Evolutionary conservation across 2,797 vertebrate genomes (phyloP).

Genomic region (Sciurus carolinensis): DNA sequence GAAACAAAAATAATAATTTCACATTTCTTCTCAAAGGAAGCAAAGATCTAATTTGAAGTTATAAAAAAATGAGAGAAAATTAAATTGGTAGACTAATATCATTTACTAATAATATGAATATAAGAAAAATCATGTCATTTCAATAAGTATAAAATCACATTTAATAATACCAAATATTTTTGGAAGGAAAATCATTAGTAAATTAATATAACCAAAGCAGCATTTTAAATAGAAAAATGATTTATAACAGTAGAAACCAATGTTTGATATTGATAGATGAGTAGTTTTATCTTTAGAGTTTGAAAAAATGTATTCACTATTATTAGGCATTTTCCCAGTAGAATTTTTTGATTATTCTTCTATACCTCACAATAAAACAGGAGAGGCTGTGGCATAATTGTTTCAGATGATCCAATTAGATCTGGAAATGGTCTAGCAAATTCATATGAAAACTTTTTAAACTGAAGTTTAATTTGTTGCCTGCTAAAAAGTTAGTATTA

Average conservation of each 20-base stretch:
- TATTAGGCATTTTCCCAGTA: neutral
- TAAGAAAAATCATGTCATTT: neutral
- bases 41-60: neutral
- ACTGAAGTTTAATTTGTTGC: neutral
- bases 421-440: neutral
- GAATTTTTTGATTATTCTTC: neutral
- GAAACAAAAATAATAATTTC: neutral
- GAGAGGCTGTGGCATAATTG: too few relatives aligned
- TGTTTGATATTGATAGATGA: neutral
- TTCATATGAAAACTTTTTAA: neutral
- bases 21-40: neutral
- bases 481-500: neutral
- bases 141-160: neutral
- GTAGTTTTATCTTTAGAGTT: neutral
- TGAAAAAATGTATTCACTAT: neutral
- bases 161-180: neutral
- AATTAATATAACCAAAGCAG: neutral
- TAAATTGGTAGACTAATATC: neutral
- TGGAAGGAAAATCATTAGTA: neutral
- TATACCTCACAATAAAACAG: neutral
- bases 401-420: neutral
- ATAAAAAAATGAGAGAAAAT: neutral
- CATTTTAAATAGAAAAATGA: too few relatives aligned
- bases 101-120: neutral
- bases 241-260: neutral